Evolutionary conservation across 2,113 vertebrate species (phyloP), one percentile per base, ranked within the genome.

Genomic region (Orcinus orca): DNA sequence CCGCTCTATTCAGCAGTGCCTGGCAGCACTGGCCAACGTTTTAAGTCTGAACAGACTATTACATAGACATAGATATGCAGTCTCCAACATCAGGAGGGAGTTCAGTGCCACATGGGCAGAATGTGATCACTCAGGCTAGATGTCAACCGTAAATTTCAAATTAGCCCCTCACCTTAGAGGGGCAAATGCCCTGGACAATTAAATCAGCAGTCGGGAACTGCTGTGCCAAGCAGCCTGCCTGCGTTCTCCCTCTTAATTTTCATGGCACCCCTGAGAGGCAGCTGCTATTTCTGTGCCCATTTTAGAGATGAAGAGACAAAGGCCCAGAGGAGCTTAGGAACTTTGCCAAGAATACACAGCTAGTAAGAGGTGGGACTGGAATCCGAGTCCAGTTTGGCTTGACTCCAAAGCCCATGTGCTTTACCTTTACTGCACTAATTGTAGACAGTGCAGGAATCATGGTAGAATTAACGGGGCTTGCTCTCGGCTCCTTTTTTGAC

Each of bases 221-320:
- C 47, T 77, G 47, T 71, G 23, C 63, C 74, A 77, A 93, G 55
- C 55, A 13, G 77, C 84, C 41, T 95, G 41, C 44, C 36, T 84
- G 26, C 15, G 14, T 82, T 60, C 13, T 91, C 79, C 87, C 53
- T 74, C 29, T 91, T 82, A 31, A n/a, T 93, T 93, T 88, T 91
- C 67, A 89, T 38, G 71, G 44, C 71, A 88, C 63, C n/a, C 21
- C 11, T 53, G 71, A 88, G 60, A 92, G 50, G 68, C 5, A 26
- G 20, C 18, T 23, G 18, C 29, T 55, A 18, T 47, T 77, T 12
- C 47, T 80, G 20, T 84, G 21, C 41, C n/a, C 18, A 38, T 41
- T 58, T 95, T 84, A 58, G n/a, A 85, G 58, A 18, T 77, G 58
- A 92, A 87, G 50, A 93, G 76, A 90, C 25, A 60, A 81, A 92